These are phyloP conservation scores for Danio albolineatus DNA, from an alignment of 2,797 vertebrate genomes.

Conservation along the genomic window DNA sequence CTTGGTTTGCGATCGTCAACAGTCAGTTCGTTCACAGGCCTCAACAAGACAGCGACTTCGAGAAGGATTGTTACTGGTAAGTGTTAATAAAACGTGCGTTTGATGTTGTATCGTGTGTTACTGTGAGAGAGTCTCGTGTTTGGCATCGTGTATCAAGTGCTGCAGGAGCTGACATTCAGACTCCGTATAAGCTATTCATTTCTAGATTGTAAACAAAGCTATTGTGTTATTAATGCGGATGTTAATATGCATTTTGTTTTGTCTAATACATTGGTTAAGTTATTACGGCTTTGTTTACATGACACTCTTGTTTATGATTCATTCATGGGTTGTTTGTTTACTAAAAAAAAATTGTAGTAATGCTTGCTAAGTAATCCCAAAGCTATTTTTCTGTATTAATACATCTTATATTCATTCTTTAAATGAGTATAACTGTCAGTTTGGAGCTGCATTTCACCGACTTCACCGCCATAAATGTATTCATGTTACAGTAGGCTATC, in stretches of 20 bases:
- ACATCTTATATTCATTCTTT: background rate
- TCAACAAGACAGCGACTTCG: background rate
- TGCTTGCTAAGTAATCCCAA: background rate
- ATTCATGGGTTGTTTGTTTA: conserved; percentile 1
- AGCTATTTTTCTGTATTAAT: background rate
- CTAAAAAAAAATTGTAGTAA: background rate
- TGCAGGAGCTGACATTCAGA: background rate
- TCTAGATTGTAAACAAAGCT: background rate
- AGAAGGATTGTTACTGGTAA: background rate
- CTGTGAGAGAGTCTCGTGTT: conserved; percentile 50
- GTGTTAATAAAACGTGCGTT: background rate
- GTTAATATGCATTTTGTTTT: background rate
- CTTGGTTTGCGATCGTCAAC: background rate
- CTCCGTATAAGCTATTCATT: background rate
- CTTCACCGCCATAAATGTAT: background rate
- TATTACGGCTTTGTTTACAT: conserved; percentile 8
- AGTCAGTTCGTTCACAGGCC: background rate
- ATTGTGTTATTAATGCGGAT: background rate
- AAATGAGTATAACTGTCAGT: background rate
- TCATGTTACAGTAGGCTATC: conserved; percentile 1
- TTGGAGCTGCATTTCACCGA: background rate
- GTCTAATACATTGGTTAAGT: background rate
- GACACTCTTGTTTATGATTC: background rate
- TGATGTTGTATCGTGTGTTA: conserved; percentile 30
- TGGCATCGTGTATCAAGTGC: conserved; percentile 45